Percentiles rank a stretch among this genome's conserved stretches.
These are phyloP conservation scores for Erpornis zantholeuca DNA, from an alignment of 2,113 vertebrate species.

Conservation along the genomic window DNA sequence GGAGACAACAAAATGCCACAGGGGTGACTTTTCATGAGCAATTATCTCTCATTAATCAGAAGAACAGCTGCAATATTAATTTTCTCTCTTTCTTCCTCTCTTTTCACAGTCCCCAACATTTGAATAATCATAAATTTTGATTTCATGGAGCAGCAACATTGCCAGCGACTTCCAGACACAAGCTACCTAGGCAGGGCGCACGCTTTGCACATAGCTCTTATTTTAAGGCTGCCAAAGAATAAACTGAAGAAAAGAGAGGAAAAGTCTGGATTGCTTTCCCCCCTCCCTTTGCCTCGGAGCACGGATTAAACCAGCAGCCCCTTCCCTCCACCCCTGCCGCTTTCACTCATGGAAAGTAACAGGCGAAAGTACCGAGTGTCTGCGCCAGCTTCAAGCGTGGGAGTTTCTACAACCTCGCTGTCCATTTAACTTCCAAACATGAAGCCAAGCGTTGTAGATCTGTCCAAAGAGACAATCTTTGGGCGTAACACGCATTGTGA, in stretches of 20 bases:
- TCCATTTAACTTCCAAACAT: slow-evolving; percentile 76
- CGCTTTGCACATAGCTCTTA: slow-evolving; percentile 28
- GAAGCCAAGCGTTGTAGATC: slow-evolving; percentile 79
- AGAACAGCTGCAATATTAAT: slow-evolving; percentile 99
- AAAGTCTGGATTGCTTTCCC: neutral
- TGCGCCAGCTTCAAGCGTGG: slow-evolving; percentile 65
- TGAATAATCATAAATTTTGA: slow-evolving; percentile 84
- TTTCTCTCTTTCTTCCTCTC: slow-evolving; percentile 85
- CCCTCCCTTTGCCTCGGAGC: neutral
- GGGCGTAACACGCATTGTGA: slow-evolving; percentile 76
- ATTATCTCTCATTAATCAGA: slow-evolving; percentile 99
- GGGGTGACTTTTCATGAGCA: slow-evolving; percentile 99
- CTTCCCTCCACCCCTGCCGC: neutral
- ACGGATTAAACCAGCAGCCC: neutral
- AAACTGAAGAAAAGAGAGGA: neutral
- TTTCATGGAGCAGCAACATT: slow-evolving; percentile 74
- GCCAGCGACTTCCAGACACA: slow-evolving; percentile 50
- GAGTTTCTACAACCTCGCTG: slow-evolving; percentile 74
- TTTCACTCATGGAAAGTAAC: neutral
- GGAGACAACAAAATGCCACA: slow-evolving; percentile 96
- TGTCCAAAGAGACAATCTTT: slow-evolving; percentile 82
- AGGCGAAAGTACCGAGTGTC: slow-evolving; percentile 6
- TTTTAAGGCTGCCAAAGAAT: slow-evolving; percentile 42
- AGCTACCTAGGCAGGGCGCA: slow-evolving; percentile 54
- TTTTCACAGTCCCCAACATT: slow-evolving; percentile 80